Conservation (phyloP, 1,140 invertebrate genomes). For the Calosoma granatense region DNA sequence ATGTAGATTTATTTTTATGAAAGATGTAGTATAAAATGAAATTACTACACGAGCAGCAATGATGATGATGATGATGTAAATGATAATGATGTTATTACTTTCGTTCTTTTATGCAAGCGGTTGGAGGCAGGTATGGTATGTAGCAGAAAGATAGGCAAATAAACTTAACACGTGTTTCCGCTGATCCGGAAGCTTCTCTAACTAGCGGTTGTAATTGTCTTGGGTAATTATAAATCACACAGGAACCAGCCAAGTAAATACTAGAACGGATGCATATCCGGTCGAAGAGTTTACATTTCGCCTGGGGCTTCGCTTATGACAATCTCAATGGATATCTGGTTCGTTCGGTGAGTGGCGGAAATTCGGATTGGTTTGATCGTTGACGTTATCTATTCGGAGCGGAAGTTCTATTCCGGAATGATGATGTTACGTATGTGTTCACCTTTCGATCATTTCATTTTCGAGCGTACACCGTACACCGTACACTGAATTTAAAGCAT, state of each 20-base stretch:
- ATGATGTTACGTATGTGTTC: neutral
- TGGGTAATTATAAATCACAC: too few relatives aligned
- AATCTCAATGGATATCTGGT: neutral
- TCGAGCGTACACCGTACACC: too few relatives aligned
- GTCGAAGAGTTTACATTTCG: too few relatives aligned
- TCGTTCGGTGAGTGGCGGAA: neutral
- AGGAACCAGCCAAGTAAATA: too few relatives aligned
- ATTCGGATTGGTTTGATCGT: neutral
- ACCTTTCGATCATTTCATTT: conserved; percentile 5
- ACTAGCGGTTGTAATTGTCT: too few relatives aligned
- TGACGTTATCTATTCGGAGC: neutral
- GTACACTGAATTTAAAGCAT: too few relatives aligned
- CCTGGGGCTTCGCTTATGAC: neutral
- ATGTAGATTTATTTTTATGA: neutral
- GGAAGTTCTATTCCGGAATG: neutral
- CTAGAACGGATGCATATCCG: too few relatives aligned
- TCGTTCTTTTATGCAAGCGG: too few relatives aligned
- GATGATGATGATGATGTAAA: neutral
- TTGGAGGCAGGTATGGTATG: too few relatives aligned
- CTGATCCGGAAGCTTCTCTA: too few relatives aligned
- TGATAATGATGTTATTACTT: neutral
- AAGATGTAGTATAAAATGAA: neutral
- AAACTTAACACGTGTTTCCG: too few relatives aligned
- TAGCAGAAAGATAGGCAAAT: too few relatives aligned
- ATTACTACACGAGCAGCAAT: neutral